A percentile compares a stretch with the other conserved stretches of the same genome.
phyloP scores from a whole-genome alignment of 1,140 invertebrate genomes.

The Arion vulgaris region DNA sequence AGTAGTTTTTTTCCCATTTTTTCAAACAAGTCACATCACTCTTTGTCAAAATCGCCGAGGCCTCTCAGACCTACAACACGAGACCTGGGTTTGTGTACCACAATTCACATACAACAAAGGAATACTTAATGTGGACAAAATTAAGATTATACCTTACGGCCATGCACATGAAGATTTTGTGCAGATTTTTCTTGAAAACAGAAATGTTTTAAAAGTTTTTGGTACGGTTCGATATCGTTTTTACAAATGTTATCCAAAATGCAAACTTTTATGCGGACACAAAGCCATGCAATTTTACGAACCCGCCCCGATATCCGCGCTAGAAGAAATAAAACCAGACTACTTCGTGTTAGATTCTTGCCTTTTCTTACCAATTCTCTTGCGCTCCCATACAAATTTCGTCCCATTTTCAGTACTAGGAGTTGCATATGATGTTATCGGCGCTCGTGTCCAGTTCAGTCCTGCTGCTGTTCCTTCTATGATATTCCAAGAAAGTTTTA shows the following conservation, averaged over 20 bases:
- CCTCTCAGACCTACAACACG: constrained; percentile 19
- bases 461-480: constrained; percentile 18
- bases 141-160: background rate
- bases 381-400: background rate
- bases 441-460: constrained; percentile 13
- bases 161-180: background rate
- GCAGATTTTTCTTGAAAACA: background rate
- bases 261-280: background rate
- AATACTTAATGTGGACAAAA: background rate
- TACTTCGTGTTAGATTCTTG: constrained; percentile 1
- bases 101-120: background rate
- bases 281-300: background rate
- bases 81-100: constrained; percentile 18
- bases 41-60: constrained; percentile 8
- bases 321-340: background rate
- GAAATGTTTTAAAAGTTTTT: background rate
- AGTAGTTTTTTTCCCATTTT: constrained; percentile 30
- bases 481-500: background rate
- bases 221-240: background rate
- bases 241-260: background rate
- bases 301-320: background rate
- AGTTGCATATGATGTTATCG: background rate
- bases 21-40: constrained; percentile 20
- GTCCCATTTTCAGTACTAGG: background rate
- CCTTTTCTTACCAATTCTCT: background rate